Base-by-base conservation (phyloP, 2,113 vertebrate species). In the Phyllostomus discolor region DNA sequence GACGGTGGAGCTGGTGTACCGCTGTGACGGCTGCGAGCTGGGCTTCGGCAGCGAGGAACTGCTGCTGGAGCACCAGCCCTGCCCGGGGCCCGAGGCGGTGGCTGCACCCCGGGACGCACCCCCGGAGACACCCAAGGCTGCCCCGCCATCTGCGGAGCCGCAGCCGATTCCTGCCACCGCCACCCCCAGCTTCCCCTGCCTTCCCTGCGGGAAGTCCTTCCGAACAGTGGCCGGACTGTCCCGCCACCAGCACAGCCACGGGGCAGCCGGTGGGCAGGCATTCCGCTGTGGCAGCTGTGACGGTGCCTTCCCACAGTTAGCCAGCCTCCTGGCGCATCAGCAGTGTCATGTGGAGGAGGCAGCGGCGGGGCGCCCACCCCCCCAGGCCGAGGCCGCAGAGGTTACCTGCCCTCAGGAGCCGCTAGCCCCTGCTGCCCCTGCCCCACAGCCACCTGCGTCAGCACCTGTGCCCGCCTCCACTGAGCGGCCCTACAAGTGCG, bases 191-290 rank as follows among this genome's bases (percentile, higher is more conserved):
- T 98, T 98, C 43, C 88, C 97, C 4, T 99, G 99, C 96, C 98
- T 99, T 0, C 98, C 99, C 14, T 99, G 99, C 87, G 99, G 99
- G 96, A 99, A 99, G 96, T 98, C 98, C 84, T 99, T 99, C 97
- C 99, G 99, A n/a, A 99, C 99, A 3, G 98, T 99, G 86, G 99
- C 99, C 0, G 99, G 99, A 50, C 98, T 99, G 57, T 98, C 99
- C 64, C 99, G 99, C 96, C 99, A 99, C 98, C 99, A 99, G 90
- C 99, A 99, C 72, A 99, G 99, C 90, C 99, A 99, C 75, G 91
- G 97, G 35, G 22, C 70, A 1, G 75, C 91, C 0, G 28, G 92
- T 0, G 93, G 97, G 12, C 66, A 98, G 70, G 5, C 98, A 12
- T n/a, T 98, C 94, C 10, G 96, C 48, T 98, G 98, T 9, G 98